These are phyloP conservation scores for Acleris emargana DNA, from an alignment of 2,888 invertebrate genomes.

Conservation along the genomic window DNA sequence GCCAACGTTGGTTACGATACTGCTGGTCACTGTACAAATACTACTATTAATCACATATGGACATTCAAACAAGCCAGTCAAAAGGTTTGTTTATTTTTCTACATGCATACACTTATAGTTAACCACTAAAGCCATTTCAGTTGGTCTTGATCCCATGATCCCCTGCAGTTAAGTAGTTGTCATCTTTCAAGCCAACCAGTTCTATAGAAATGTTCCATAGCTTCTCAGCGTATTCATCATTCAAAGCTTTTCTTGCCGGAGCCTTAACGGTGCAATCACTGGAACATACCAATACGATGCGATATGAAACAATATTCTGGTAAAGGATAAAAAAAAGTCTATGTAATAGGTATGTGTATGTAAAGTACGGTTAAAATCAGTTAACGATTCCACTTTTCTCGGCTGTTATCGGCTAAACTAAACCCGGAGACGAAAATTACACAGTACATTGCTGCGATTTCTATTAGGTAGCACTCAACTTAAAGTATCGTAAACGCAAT, in stretches of 20 bases:
- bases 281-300: slow-evolving; percentile 56
- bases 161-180: slow-evolving; percentile 65
- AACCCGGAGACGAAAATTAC: slow-evolving; percentile 12
- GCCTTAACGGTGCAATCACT: slow-evolving; percentile 82
- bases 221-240: slow-evolving; percentile 78
- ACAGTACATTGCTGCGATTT: slow-evolving; percentile 18
- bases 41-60: no score
- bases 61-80: no score
- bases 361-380: slow-evolving; percentile 13
- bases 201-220: slow-evolving; percentile 85
- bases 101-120: slow-evolving; percentile 32
- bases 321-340: no score
- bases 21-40: no score
- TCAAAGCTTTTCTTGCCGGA: slow-evolving; percentile 69
- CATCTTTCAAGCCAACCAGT: slow-evolving; percentile 76
- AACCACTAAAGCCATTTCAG: no score
- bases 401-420: slow-evolving; percentile 10
- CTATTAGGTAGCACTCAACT: slow-evolving; percentile 13
- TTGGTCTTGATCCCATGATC: slow-evolving; percentile 50
- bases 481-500: background rate
- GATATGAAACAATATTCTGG: no score
- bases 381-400: slow-evolving; percentile 13
- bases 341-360: no score
- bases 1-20: no score
- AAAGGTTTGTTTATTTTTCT: slow-evolving; percentile 33